Evolutionary conservation across 2,888 invertebrate genomes (phyloP).

Genomic region (Junonia oenone): DNA sequence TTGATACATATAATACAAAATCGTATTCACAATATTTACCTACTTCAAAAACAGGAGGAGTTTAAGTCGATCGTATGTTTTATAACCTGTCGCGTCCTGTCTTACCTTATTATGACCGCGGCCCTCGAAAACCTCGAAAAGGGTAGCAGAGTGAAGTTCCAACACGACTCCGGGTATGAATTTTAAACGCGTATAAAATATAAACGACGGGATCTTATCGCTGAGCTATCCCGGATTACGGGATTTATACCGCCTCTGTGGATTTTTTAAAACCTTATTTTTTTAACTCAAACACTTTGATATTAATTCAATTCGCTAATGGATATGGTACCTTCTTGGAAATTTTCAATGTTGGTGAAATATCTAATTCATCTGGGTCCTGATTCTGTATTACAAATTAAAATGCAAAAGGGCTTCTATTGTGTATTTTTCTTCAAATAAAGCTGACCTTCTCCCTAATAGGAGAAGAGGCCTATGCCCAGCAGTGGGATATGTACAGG

Average conservation of each 20-base stretch:
- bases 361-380: background rate
- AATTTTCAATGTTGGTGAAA: background rate
- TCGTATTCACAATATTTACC: too few species aligned
- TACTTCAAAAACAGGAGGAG: too few species aligned
- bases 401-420: too few species aligned
- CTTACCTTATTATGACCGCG: background rate
- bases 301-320: background rate
- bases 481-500: too few species aligned
- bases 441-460: too few species aligned
- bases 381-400: too few species aligned
- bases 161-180: conserved; percentile 21
- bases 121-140: conserved; percentile 16
- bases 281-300: background rate
- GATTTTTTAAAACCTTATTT: conserved; percentile 11
- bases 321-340: background rate
- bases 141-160: conserved; percentile 19
- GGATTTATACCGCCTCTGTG: conserved; percentile 14
- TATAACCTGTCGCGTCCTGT: too few species aligned
- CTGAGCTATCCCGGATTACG: conserved; percentile 14
- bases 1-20: too few species aligned
- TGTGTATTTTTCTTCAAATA: too few species aligned
- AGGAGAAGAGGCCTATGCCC: too few species aligned
- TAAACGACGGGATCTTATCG: conserved; percentile 22
- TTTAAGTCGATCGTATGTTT: too few species aligned
- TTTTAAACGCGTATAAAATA: conserved; percentile 26